Evolutionary conservation across 2,888 invertebrate genomes (phyloP).

Genomic region (Parnassius orleans): DNA sequence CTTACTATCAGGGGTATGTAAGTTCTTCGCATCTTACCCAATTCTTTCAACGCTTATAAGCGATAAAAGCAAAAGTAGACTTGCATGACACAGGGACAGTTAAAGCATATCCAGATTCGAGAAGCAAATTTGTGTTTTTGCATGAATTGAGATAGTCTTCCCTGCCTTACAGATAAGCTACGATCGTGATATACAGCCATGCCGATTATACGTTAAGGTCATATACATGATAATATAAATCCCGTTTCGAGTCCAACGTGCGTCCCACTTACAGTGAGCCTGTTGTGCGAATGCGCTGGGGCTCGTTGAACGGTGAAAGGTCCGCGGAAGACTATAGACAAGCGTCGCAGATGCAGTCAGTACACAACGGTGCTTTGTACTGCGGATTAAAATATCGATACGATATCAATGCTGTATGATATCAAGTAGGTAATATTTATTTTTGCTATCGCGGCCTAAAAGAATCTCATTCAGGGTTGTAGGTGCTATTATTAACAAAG

Average conservation of each 20-base stretch:
- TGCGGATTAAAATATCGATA: conserved; percentile 7
- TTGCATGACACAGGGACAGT: too few species aligned
- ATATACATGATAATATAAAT: conserved; percentile 11
- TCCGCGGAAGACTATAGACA: conserved; percentile 5
- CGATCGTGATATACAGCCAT: too few species aligned
- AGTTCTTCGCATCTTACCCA: too few species aligned
- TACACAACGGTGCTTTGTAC: conserved; percentile 15
- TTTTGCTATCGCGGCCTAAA: not conserved
- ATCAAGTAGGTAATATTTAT: conserved; percentile 1
- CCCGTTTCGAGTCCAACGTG: conserved; percentile 12
- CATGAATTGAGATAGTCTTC: too few species aligned
- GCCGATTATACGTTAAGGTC: conserved; percentile 10
- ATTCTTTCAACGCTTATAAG: too few species aligned
- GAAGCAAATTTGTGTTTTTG: too few species aligned
- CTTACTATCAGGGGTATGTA: too few species aligned
- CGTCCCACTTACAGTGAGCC: conserved; percentile 1
- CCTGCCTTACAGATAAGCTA: too few species aligned
- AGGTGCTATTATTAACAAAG: not conserved
- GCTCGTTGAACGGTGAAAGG: conserved; percentile 25
- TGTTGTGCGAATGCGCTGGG: conserved; percentile 4
- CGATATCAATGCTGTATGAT: conserved; percentile 5
- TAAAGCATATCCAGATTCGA: too few species aligned
- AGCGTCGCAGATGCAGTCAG: not conserved
- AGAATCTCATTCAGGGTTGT: not conserved
- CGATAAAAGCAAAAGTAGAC: too few species aligned